Evolutionary conservation across 2,797 vertebrate species (phyloP).

Genomic region (Sebastes hubbsi): DNA sequence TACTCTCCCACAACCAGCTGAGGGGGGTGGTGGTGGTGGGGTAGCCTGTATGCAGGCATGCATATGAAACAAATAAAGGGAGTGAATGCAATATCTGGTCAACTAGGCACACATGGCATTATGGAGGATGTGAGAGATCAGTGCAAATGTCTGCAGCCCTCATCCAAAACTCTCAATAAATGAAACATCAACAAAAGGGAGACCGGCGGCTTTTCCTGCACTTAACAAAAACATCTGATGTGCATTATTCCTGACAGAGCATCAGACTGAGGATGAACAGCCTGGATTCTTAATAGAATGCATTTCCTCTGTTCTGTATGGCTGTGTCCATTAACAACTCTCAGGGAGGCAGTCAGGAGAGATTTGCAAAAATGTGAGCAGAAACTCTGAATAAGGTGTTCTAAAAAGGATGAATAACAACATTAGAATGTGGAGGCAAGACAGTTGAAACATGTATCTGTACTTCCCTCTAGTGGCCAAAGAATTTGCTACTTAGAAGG

Average conservation of each 20-base stretch:
- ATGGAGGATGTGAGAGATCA: slow-evolving; percentile 81
- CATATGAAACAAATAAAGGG: slow-evolving; percentile 79
- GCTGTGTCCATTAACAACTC: slow-evolving; percentile 60
- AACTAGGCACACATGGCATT: slow-evolving; percentile 76
- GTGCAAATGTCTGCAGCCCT: slow-evolving; percentile 73
- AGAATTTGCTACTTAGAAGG: not conserved
- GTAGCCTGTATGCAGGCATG: slow-evolving; percentile 62
- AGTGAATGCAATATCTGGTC: slow-evolving; percentile 77
- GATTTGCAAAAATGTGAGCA: slow-evolving; percentile 57
- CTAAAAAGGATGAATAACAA: slow-evolving; percentile 25
- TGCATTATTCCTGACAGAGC: slow-evolving; percentile 78
- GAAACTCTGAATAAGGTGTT: slow-evolving; percentile 20
- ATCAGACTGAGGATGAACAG: slow-evolving; percentile 72
- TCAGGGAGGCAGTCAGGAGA: slow-evolving; percentile 46
- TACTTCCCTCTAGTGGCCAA: slow-evolving; percentile 76
- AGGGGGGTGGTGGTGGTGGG: slow-evolving; percentile 31
- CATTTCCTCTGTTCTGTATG: slow-evolving; percentile 57
- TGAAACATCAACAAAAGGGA: slow-evolving; percentile 83
- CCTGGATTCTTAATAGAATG: slow-evolving; percentile 60
- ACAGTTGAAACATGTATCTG: slow-evolving; percentile 29
- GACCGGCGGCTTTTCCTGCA: slow-evolving; percentile 73
- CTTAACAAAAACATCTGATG: slow-evolving; percentile 85
- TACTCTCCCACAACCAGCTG: slow-evolving; percentile 75
- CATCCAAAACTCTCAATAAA: slow-evolving; percentile 80
- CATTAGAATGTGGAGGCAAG: not conserved